These are phyloP conservation scores for Chaetodon auriga DNA, from an alignment of 2,113 vertebrate species.

Conservation along the genomic window DNA sequence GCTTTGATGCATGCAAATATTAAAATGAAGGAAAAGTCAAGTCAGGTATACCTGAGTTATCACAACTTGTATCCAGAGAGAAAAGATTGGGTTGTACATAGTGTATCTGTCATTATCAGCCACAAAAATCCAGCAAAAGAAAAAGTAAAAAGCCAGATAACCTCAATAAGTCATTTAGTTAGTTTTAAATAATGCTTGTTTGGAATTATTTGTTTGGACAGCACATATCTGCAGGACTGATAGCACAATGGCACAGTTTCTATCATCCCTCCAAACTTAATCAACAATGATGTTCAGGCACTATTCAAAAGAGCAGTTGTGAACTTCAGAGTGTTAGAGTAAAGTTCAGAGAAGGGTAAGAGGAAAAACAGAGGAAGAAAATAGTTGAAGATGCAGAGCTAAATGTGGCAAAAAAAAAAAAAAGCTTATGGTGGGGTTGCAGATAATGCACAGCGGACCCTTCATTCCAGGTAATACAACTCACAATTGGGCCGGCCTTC, in stretches of 20 bases:
- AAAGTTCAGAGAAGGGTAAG: conserved; percentile 4
- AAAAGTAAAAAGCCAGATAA: neutral
- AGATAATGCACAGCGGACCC: conserved; percentile 54
- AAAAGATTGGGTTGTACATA: neutral
- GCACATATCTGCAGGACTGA: neutral
- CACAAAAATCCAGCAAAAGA: neutral
- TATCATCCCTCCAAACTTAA: neutral
- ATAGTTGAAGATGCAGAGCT: conserved; percentile 1
- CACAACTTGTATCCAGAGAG: neutral
- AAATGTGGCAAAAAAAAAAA: conserved; percentile 41
- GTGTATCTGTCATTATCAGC: neutral
- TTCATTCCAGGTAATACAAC: conserved; percentile 67
- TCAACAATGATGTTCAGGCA: neutral
- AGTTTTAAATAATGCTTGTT: neutral
- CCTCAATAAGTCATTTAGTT: neutral
- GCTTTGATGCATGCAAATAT: neutral
- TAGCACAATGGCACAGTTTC: neutral
- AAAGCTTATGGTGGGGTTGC: conserved; percentile 33
- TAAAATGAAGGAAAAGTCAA: neutral
- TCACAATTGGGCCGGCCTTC: conserved; percentile 63
- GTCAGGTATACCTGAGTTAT: neutral
- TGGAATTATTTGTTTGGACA: neutral
- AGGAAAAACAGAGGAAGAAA: conserved; percentile 10
- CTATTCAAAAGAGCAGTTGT: neutral
- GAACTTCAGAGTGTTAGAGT: neutral